Base-by-base conservation (phyloP, 2,113 vertebrate species). In the Sphyrna mokarran region DNA sequence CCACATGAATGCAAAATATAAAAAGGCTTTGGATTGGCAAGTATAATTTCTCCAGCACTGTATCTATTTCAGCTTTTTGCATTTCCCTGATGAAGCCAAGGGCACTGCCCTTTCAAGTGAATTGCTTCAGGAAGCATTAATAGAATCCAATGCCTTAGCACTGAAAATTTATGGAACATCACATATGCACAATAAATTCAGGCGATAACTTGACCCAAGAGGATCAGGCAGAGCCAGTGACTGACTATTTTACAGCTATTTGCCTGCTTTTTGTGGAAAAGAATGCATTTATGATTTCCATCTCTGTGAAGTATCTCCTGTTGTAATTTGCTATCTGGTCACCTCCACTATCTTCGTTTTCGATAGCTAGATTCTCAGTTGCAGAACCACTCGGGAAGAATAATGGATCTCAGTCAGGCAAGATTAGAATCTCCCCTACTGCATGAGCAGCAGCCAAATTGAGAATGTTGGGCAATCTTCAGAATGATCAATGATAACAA, bases 101-200 rank as follows among this genome's bases (percentile, higher is more conserved):
- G 58, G 9, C 23, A 89, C 26, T 58, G 54, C 5, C 33, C n/a
- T 63, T 37, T 63, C 61, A 61, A 7, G 1, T 68, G 89, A 93
- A 66, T 68, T 93, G 63, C 61, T 91, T 63, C 87, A 90, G 54
- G 14, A 63, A 33, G 11, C 87, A 90, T 13, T 61, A n/a, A 20
- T 66, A 63, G 61, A 33, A 93, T 33, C n/a, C 61, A 43, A 66
- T 66, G 37, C 61, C 63, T 91, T 91, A 61, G 33, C n/a, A 61
- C 33, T 91, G 89, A 40, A 91, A 91, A 91, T 91, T 91, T 91
- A 91, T 37, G 37, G 89, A 91, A 18, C 54, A 63, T 33, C 54
- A 0, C 23, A 90, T 58, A 90, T 33, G 29, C 87, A 37, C 89
- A 91, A 66, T 66, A 66, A 37, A 66, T 91, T 63, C 16, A 37